Base-by-base conservation (phyloP, 1,140 invertebrate genomes). In the Amyelois transitella region DNA sequence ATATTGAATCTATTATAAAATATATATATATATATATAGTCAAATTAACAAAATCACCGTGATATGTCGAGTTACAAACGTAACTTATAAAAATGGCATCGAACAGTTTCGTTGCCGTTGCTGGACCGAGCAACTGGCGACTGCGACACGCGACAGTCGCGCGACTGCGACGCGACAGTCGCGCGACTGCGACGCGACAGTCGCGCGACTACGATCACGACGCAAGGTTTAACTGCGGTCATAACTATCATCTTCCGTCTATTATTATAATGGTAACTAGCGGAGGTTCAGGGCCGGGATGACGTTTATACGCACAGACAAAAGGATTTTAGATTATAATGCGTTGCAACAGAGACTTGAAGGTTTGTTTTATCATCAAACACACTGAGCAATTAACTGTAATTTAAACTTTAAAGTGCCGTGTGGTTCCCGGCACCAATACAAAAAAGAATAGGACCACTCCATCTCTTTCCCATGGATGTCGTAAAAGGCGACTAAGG, bases 11-110 rank as follows among this genome's bases (percentile, higher is more conserved):
- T 53, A 64, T 58, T 53, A 58, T 58, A 60, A 59, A 60, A 62
- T 58, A 68, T n/a, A n/a, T n/a, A n/a, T n/a, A n/a, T n/a, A n/a
- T n/a, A n/a, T n/a, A n/a, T 58, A 55, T 48, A 25, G 57, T 60
- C 18, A 55, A 56, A 32, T 55, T 54, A 64, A 62, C 38, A 20
- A 59, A 62, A 59, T 59, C 50, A 50, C 59, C 60, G 62, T 67
- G 72, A 75, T 75, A 75, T 72, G 72, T 72, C 57, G 58, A 52
- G 64, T 75, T 69, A 64, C 49, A 65, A 69, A 55, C 60, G 54
- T 63, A 52, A 54, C 54, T 43, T 45, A 43, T 12, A 55, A 55
- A 66, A 60, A 65, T 68, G 65, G 65, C 65, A 55, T 64, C 60
- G 54, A 60, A 57, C 19, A 38, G 45, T 18, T 65, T 58, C 56